Conservation (phyloP, 2,797 vertebrate species). For the Chaenodraco wilsoni region DNA sequence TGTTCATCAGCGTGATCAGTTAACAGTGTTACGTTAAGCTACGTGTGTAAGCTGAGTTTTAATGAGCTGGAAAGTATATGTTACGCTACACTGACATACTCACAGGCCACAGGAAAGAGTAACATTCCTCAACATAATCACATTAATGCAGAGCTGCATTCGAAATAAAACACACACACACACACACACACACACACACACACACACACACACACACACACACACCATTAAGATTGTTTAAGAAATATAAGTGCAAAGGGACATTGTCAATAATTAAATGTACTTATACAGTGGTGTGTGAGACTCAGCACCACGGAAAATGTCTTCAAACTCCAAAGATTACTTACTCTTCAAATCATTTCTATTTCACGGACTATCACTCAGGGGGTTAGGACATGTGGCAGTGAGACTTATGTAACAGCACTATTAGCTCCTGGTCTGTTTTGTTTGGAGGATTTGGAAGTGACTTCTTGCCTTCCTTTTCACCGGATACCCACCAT, state of each 20-base stretch:
- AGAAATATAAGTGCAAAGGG: conserved; percentile 20
- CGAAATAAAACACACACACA: not conserved
- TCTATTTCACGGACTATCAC: not conserved
- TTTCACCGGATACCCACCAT: no score
- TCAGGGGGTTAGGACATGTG: not conserved
- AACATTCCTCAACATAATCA: conserved; percentile 3
- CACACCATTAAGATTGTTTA: conserved; percentile 25
- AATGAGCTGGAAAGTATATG: conserved; percentile 1
- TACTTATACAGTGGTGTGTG: conserved; percentile 11
- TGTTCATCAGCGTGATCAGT: not conserved
- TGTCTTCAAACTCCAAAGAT: not conserved
- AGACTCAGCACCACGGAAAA: not conserved
- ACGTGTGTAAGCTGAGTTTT: not conserved
- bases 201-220: not conserved
- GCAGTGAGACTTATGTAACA: not conserved
- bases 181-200: no score
- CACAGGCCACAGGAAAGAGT: conserved; percentile 27
- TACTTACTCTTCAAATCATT: conserved; percentile 2
- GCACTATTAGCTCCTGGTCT: not conserved
- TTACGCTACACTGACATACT: conserved; percentile 22
- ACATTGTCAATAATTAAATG: conserved; percentile 42
- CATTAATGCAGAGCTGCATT: not conserved
- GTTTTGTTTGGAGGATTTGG: not conserved
- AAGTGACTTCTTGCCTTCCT: no score
- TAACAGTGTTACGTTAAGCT: conserved; percentile 20